Evolutionary conservation across 2,888 invertebrate species (phyloP), one percentile per base, ranked within the genome.

Genomic region (Disparrhopalites patrizii): DNA sequence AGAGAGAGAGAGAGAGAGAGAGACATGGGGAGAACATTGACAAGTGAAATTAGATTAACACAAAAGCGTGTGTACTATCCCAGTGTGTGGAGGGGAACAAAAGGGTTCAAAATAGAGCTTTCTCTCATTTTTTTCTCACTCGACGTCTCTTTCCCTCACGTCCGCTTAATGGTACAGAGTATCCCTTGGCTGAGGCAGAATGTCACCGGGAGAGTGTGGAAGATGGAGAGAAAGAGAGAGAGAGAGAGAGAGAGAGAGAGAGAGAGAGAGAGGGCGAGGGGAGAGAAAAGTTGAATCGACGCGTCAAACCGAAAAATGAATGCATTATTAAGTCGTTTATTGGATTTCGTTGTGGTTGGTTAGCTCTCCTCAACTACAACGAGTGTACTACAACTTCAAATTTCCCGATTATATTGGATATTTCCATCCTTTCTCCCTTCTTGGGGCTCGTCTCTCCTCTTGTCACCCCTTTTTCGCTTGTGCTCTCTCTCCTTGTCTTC

Each of bases 11-110:
- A 36, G 52, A 38, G 36, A 36, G 36, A 52, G 52, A 52, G 62
- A 63, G 54, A 63, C 54, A 54, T 30, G 64, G 63, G 64, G 57
- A n/a, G 57, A 57, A 57, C 62, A 69, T 68, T 72, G 74, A 72
- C 71, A 74, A 74, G 69, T 72, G 71, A 72, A 74, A 74, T 74
- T 72, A 74, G 74, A 74, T 74, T 74, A 74, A 74, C 72, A 65
- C 50, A 57, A 55, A 65, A 65, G 64, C 72, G 70, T 72, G 70
- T 65, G 47, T 47, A n/a, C n/a, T n/a, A n/a, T n/a, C n/a, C n/a
- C n/a, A n/a, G n/a, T n/a, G 13, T 47, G 47, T 47, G 47, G 20
- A 62, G 65, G 65, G 65, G 70, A 68, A 70, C 67, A 68, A 70
- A 70, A 60, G 67, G 68, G 63, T 63, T 63, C 54, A 63, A 54